phyloP scores from a whole-genome alignment of 2,797 vertebrate species.

The Cheracebus regulus region DNA sequence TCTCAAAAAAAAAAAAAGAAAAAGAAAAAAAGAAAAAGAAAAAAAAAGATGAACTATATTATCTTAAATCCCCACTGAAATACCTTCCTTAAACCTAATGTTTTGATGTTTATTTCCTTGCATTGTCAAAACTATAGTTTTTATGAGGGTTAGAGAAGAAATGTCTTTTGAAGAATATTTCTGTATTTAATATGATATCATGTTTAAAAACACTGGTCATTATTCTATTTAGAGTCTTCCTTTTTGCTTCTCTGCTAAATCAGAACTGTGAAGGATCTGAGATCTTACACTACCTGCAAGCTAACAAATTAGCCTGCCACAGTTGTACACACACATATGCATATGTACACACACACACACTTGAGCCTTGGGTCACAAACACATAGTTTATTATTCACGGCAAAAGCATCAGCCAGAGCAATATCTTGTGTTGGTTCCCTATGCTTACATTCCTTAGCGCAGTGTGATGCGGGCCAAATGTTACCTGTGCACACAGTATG shows the following conservation, averaged over 20 bases:
- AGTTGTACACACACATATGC: neutral
- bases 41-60: neutral
- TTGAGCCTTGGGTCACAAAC: neutral
- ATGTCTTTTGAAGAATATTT: conserved; percentile 36
- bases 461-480: neutral
- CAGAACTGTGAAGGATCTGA: neutral
- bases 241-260: neutral
- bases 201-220: neutral
- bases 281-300: neutral
- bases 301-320: neutral
- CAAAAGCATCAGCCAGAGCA: neutral
- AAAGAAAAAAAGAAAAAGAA: too few relatives aligned
- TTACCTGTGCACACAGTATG: neutral
- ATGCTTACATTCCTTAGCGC: neutral
- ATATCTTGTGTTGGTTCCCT: neutral
- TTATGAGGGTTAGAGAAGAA: neutral
- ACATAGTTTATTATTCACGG: neutral
- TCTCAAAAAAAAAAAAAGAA: neutral
- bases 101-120: conserved; percentile 5
- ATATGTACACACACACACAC: neutral
- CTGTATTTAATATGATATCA: conserved; percentile 14
- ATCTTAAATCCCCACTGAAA: neutral
- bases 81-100: neutral
- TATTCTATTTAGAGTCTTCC: neutral
- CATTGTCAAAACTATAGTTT: neutral